Base-by-base conservation (phyloP, 2,113 vertebrate genomes). In the Indri indri region DNA sequence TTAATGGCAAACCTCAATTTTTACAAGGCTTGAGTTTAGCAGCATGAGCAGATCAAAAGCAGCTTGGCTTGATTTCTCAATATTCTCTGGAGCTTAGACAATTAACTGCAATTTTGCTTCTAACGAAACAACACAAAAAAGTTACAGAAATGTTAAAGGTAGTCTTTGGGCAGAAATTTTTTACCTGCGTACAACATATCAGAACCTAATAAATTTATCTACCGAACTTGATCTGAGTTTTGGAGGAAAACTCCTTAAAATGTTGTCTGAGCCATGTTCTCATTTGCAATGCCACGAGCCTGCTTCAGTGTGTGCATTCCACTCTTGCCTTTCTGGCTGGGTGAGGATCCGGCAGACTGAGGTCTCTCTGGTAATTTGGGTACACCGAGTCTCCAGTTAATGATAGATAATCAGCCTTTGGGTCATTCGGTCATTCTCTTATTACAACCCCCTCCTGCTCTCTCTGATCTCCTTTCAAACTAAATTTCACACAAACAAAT, bases 341-440 rank as follows among this genome's bases (percentile, higher is more conserved):
- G 98, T 98, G 98, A 99, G 98, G 98, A 99, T 98, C 98, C 97
- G 98, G 98, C 98, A 98, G 98, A 98, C 98, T 98, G 98, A 98
- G 98, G 98, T 98, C 98, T 98, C 99, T 98, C 97, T 98, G 98
- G 99, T 99, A 99, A 99, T 99, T 99, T 99, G 98, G 99, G 98
- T 99, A 99, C 97, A 98, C 98, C 98, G 71, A 99, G 99, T 99
- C 99, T 99, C 99, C 99, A 99, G 99, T 99, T 99, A 99, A 99
- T 99, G 99, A 99, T 99, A 99, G 98, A 99, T 99, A 99, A 99
- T 99, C 99, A 99, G 99, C 98, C 99, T 98, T 95, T 98, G 98
- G 99, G 99, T 99, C 99, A 99, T 98, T 99, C 98, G 99, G 99
- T 99, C 99, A 99, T 99, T 99, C 99, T 99, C 99, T 99, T 99